Percentiles rank a stretch among this genome's conserved stretches.
Conservation (phyloP, 2,888 invertebrate species). For the Phortica magna region DNA sequence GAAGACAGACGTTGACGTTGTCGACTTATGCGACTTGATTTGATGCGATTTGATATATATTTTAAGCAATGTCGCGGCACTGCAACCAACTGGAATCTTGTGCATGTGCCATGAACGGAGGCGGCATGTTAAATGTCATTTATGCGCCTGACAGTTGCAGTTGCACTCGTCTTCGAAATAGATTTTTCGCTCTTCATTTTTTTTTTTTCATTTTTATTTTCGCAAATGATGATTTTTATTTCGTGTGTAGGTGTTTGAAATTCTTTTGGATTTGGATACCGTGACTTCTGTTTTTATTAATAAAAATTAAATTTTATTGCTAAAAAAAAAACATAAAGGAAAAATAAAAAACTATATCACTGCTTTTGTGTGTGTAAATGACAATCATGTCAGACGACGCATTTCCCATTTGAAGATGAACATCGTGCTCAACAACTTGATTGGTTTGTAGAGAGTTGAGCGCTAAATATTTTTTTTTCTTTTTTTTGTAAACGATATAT, state of each 20-base stretch:
- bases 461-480: no score
- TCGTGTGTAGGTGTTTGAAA: conserved; percentile 25
- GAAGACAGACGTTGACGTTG: background rate
- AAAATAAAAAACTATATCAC: background rate
- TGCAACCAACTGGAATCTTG: background rate
- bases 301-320: conserved; percentile 13
- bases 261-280: conserved; percentile 9
- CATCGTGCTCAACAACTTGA: no score
- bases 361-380: background rate
- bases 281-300: conserved; percentile 20
- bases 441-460: no score
- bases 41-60: conserved; percentile 22
- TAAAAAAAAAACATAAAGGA: background rate
- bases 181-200: background rate
- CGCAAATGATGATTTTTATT: background rate
- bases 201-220: background rate
- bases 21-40: conserved; percentile 9
- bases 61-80: conserved; percentile 2
- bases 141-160: conserved; percentile 75
- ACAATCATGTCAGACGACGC: no score
- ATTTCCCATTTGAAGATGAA: no score
- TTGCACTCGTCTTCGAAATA: conserved; percentile 45
- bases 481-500: no score
- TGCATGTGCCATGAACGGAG: background rate
- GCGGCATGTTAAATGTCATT: conserved; percentile 74